Percentiles rank a stretch among this genome's conserved stretches.
Conservation (phyloP, 2,113 vertebrate genomes). For the Xerus inauris region DNA sequence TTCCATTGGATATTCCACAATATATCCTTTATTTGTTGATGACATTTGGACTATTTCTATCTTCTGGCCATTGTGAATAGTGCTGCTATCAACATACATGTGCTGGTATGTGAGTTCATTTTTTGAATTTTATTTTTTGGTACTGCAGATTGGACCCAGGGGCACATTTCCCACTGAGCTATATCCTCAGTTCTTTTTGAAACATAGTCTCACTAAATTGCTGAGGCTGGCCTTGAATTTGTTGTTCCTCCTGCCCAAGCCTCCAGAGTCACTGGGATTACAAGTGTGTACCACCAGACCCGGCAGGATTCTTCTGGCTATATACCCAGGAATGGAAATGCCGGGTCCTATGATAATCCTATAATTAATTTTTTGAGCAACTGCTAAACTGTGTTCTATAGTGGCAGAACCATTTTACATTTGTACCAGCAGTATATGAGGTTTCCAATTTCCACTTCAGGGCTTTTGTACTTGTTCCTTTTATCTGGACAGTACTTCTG, state of each 20-base stretch:
- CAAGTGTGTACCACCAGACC: too few species aligned
- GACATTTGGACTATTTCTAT: not conserved
- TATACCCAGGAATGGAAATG: not conserved
- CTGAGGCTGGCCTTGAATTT: too few species aligned
- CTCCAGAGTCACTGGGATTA: too few species aligned
- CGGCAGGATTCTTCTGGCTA: not conserved
- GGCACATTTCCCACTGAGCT: too few species aligned
- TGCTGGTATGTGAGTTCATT: not conserved
- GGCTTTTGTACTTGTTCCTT: not conserved
- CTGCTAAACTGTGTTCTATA: not conserved
- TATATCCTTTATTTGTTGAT: not conserved
- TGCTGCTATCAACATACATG: not conserved
- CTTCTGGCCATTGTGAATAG: not conserved
- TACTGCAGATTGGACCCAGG: too few species aligned
- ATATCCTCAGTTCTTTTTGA: too few species aligned
- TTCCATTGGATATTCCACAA: not conserved
- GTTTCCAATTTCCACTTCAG: not conserved
- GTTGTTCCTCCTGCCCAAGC: too few species aligned
- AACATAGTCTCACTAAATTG: too few species aligned
- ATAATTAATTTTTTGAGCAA: constrained; percentile 11
- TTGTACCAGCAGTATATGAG: not conserved
- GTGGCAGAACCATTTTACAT: constrained; percentile 10
- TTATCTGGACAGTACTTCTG: not conserved
- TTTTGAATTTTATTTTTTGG: not conserved
- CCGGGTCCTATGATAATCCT: not conserved